Percentiles rank a stretch among this genome's conserved stretches.
Evolutionary conservation across 2,888 invertebrate genomes (phyloP).

Genomic region (Entomobrya multifasciata): DNA sequence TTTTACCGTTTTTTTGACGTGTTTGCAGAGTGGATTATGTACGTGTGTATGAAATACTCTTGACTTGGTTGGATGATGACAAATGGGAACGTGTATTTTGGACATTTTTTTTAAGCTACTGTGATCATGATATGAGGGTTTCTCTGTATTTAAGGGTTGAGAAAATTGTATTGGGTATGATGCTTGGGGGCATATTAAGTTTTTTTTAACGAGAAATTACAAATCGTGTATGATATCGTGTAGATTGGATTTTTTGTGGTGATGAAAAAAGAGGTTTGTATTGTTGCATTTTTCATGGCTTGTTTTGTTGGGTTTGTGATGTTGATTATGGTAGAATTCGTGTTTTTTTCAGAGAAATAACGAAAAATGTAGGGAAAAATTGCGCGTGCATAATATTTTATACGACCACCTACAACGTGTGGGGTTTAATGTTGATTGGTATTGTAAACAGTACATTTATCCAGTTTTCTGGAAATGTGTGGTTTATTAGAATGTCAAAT

Average conservation of each 20-base stretch:
- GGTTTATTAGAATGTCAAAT: constrained; percentile 49
- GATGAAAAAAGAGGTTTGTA: neutral
- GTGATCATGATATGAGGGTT: too few relatives aligned
- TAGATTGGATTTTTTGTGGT: neutral
- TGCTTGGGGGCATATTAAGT: constrained; percentile 61
- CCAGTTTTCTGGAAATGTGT: constrained; percentile 19
- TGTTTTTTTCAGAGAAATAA: neutral
- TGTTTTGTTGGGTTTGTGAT: neutral
- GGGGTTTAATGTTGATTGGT: constrained; percentile 5
- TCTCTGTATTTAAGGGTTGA: too few relatives aligned
- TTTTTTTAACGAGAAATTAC: neutral
- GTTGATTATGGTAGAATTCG: too few relatives aligned
- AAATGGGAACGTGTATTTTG: too few relatives aligned
- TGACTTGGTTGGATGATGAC: too few relatives aligned
- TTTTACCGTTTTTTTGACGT: neutral
- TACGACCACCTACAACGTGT: constrained; percentile 56
- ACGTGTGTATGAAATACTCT: too few relatives aligned
- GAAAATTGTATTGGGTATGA: too few relatives aligned
- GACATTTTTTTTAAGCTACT: too few relatives aligned
- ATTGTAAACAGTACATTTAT: constrained; percentile 21
- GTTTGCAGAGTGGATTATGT: too few relatives aligned
- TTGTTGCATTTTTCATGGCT: constrained; percentile 41
- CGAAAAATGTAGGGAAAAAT: neutral
- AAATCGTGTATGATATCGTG: neutral
- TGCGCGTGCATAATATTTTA: neutral